phyloP scores from a whole-genome alignment of 2,797 vertebrate species.

The Coccyzus lansbergi region DNA sequence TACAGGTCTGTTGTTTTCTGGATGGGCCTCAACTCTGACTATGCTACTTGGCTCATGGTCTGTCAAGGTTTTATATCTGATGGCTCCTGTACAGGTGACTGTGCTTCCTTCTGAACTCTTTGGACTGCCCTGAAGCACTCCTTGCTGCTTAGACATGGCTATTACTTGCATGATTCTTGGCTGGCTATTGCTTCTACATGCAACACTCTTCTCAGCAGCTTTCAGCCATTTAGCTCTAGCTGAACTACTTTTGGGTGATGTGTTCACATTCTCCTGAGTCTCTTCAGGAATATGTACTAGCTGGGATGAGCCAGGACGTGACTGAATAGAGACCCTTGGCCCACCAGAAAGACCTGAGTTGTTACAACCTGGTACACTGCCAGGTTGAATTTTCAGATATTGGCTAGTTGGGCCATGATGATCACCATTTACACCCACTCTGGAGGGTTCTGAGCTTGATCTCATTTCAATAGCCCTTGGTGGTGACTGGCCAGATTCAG shows the following conservation, averaged over 20 bases:
- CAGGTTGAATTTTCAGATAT: slow-evolving; percentile 83
- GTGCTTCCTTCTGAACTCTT: slow-evolving; percentile 90
- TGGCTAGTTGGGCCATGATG: slow-evolving; percentile 80
- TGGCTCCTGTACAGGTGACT: slow-evolving; percentile 85
- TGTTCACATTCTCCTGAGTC: slow-evolving; percentile 86
- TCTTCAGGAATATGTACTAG: slow-evolving; percentile 98
- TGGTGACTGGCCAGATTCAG: slow-evolving; percentile 85
- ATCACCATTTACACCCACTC: slow-evolving; percentile 87
- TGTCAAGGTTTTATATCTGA: slow-evolving; percentile 85
- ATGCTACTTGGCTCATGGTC: slow-evolving; percentile 90
- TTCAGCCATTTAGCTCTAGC: slow-evolving; percentile 92
- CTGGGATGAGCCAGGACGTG: slow-evolving; percentile 95
- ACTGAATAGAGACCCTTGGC: slow-evolving; percentile 89
- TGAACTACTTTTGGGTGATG: slow-evolving; percentile 83
- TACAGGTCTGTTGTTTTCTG: slow-evolving; percentile 88
- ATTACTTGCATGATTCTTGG: slow-evolving; percentile 96
- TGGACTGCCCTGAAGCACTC: slow-evolving; percentile 91
- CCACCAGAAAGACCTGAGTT: slow-evolving; percentile 90
- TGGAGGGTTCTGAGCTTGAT: slow-evolving; percentile 86
- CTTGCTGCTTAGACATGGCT: slow-evolving; percentile 97
- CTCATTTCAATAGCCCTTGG: slow-evolving; percentile 90
- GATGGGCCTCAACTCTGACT: slow-evolving; percentile 93
- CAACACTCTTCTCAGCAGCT: slow-evolving; percentile 90
- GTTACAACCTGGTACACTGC: slow-evolving; percentile 86
- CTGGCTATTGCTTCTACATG: slow-evolving; percentile 87